These are phyloP conservation scores for Rhizoglyphus robini DNA, from an alignment of 1,140 invertebrate genomes.

Conservation along the genomic window DNA sequence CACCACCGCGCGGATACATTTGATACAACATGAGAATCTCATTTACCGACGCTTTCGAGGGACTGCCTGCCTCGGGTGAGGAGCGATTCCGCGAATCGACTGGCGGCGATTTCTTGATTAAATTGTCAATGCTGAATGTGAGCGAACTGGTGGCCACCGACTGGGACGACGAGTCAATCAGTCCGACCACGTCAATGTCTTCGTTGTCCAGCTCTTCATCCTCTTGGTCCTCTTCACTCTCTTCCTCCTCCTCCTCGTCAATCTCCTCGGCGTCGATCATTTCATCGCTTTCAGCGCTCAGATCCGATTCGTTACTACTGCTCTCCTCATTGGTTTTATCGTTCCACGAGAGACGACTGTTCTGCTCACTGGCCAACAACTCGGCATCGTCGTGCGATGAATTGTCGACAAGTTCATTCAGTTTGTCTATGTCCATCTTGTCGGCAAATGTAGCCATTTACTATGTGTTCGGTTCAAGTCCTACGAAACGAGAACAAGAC, in stretches of 20 bases:
- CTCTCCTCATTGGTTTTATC: background rate
- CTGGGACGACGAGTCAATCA: background rate
- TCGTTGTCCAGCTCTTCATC: background rate
- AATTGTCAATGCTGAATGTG: conserved; percentile 13
- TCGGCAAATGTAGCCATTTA: background rate
- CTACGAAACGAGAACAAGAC: no score
- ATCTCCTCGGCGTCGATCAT: background rate
- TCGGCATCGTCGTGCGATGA: background rate
- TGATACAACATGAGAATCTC: conserved; percentile 11
- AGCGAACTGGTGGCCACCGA: background rate
- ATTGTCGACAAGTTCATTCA: background rate
- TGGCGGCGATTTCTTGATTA: background rate
- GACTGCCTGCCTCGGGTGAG: no score
- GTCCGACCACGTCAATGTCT: conserved; percentile 3
- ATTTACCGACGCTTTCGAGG: background rate
- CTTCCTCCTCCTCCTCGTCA: background rate
- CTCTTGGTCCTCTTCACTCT: conserved; percentile 15
- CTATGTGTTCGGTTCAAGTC: no score
- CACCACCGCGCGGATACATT: background rate
- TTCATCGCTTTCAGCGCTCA: background rate
- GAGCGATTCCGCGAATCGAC: background rate
- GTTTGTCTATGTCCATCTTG: background rate
- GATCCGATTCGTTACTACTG: background rate
- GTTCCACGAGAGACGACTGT: no score
- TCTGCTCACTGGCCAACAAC: no score